Evolutionary conservation across 2,888 invertebrate genomes (phyloP), one percentile per base, ranked within the genome.

Genomic region (Cataglyphis rosenhaueri): DNA sequence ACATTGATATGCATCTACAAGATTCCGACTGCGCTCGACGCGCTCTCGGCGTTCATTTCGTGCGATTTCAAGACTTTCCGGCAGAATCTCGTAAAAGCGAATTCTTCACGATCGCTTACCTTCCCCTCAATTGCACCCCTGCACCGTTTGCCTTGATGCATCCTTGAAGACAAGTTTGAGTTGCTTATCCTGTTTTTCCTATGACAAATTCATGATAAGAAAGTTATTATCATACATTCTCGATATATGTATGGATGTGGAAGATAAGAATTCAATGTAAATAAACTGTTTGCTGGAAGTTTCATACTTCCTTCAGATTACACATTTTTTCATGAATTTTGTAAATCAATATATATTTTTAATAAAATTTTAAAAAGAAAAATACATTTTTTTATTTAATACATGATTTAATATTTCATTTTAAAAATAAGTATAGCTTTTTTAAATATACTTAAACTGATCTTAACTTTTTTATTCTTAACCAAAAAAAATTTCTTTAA

Each of bases 1-100:
- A 86, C 87, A 90, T 90, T 90, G 90, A 90, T 90, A 90, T 90
- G 90, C 90, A 89, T 90, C 90, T 90, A 90, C 90, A 90, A 90
- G 90, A 90, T 90, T 90, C 90, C 90, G 76, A 75, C 76, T 86
- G 83, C 84, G 41, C 82, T 65, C 73, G 73, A 73, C 83, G 88
- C 83, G 78, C 84, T 81, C 84, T 68, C 83, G 66, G 81, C 85
- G 85, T 84, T 90, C 90, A 90, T 90, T 90, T 90, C 84, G 86
- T 81, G 87, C 87, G 89, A 89, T 90, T 90, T 89, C 90, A 88
- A 79, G 85, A 90, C 90, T 87, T 85, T 75, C 84, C 85, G 82
- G 70, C 84, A 86, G 90, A 90, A 90, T 90, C 89, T 90, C 90
- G 90, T 90, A 90, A 85, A 90, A 86, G 86, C 83, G 85, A 87